phyloP scores from a whole-genome alignment of 2,797 vertebrate species.

The Cryptoprocta ferox region DNA sequence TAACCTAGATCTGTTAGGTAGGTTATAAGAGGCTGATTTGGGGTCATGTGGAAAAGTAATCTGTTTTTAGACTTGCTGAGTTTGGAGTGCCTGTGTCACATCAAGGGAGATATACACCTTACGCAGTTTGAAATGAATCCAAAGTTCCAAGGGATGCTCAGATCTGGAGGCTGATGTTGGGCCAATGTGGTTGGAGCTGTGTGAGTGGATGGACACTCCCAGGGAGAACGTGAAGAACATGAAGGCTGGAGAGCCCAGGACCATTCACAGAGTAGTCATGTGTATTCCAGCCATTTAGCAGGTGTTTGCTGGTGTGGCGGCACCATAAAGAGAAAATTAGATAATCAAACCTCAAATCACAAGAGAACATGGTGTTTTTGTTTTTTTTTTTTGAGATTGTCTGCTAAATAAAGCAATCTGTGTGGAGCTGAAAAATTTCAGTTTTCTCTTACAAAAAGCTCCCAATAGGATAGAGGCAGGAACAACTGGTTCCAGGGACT shows the following conservation, averaged over 20 bases:
- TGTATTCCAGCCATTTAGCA: background rate
- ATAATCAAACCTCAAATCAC: constrained; percentile 64
- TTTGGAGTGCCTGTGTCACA: background rate
- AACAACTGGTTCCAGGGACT: constrained; percentile 6
- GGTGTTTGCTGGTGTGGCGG: constrained; percentile 56
- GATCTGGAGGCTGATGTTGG: background rate
- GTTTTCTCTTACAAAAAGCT: constrained; percentile 59
- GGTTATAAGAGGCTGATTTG: background rate
- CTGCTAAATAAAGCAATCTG: constrained; percentile 70
- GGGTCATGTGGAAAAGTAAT: background rate
- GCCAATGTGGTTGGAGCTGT: background rate
- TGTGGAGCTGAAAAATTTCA: constrained; percentile 62
- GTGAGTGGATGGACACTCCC: background rate
- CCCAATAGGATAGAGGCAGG: background rate
- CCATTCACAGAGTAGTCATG: background rate
- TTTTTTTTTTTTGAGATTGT: constrained; percentile 43
- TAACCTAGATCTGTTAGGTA: background rate
- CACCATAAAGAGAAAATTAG: constrained; percentile 68
- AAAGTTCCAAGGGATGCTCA: background rate
- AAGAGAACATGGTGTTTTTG: constrained; percentile 40
- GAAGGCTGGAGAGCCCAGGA: background rate
- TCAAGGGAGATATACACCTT: background rate
- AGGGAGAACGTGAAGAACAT: background rate
- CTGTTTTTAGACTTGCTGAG: background rate
- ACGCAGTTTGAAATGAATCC: background rate